phyloP scores from a whole-genome alignment of 2,113 vertebrate species.

The Hemibagrus wyckioides region DNA sequence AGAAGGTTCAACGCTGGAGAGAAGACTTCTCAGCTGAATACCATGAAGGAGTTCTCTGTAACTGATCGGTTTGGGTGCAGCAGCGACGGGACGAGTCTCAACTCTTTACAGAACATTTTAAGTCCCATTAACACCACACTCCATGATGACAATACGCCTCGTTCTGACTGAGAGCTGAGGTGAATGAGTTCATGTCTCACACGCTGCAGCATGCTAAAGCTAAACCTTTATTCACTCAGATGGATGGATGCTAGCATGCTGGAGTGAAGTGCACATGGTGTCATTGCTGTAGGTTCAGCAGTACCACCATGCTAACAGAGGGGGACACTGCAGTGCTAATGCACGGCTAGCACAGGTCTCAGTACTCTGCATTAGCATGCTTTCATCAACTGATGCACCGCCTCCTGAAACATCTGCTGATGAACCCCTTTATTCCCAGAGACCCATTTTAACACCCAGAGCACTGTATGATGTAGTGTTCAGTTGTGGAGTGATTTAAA shows the following conservation, averaged over 20 bases:
- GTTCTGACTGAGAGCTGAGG: not conserved
- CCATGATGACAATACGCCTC: not conserved
- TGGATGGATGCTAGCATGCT: not conserved
- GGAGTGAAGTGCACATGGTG: not conserved
- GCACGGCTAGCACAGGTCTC: not conserved
- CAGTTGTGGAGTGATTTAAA: not conserved
- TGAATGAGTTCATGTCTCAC: not conserved
- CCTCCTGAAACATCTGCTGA: not conserved
- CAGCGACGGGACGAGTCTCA: no score
- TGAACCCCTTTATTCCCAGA: not conserved
- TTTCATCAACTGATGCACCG: not conserved
- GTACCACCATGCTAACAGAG: not conserved
- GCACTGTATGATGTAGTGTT: not conserved
- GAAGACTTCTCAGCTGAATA: not conserved
- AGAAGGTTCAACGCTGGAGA: not conserved
- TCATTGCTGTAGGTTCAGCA: not conserved
- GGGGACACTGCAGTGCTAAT: not conserved
- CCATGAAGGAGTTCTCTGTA: not conserved
- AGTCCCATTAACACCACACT: not conserved
- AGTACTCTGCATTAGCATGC: not conserved
- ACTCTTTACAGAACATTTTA: not conserved
- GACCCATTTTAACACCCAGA: not conserved
- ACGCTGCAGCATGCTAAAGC: not conserved
- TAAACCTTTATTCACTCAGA: not conserved
- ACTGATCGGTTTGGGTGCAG: not conserved